A percentile compares a stretch with the other conserved stretches of the same genome.
Conservation (phyloP, 1,140 invertebrate species). For the Halotydeus destructor region DNA sequence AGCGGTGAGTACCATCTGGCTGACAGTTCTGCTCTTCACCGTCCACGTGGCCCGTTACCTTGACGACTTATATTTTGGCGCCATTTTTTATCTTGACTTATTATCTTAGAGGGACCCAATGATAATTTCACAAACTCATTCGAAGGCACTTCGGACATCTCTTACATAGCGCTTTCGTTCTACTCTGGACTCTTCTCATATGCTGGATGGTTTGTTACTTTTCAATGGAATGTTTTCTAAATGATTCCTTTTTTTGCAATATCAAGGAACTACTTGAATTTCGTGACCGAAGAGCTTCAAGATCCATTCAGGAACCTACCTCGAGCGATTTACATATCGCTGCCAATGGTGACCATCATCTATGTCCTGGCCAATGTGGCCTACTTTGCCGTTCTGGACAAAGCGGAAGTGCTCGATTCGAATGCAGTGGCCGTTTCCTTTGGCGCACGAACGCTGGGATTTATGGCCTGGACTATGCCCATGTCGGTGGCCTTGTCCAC, state of each 20-base stretch:
- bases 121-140: slow-evolving; percentile 54
- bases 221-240: slow-evolving; percentile 31
- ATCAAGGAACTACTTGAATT: slow-evolving; percentile 75
- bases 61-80: too few species aligned
- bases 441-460: slow-evolving; percentile 45
- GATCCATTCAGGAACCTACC: slow-evolving; percentile 78
- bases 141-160: slow-evolving; percentile 48
- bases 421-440: slow-evolving; percentile 84
- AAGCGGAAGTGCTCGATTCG: slow-evolving; percentile 53
- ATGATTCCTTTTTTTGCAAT: slow-evolving; percentile 10
- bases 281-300: slow-evolving; percentile 86
- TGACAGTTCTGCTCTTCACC: too few species aligned
- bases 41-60: too few species aligned
- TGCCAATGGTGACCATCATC: slow-evolving; percentile 68
- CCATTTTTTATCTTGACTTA: too few species aligned
- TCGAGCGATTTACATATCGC: slow-evolving; percentile 73
- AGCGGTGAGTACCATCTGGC: slow-evolving; percentile 26
- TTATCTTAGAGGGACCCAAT: too few species aligned
- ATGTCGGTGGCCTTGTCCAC: slow-evolving; percentile 62
- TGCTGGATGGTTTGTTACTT: slow-evolving; percentile 57
- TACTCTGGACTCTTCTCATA: slow-evolving; percentile 92
- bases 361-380: slow-evolving; percentile 83
- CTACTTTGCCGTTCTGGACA: slow-evolving; percentile 72
- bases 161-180: slow-evolving; percentile 67
- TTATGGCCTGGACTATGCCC: slow-evolving; percentile 53